A percentile compares a stretch with the other conserved stretches of the same genome.
These are phyloP conservation scores for Raja brachyura DNA, from an alignment of 2,113 vertebrate species.

Conservation along the genomic window DNA sequence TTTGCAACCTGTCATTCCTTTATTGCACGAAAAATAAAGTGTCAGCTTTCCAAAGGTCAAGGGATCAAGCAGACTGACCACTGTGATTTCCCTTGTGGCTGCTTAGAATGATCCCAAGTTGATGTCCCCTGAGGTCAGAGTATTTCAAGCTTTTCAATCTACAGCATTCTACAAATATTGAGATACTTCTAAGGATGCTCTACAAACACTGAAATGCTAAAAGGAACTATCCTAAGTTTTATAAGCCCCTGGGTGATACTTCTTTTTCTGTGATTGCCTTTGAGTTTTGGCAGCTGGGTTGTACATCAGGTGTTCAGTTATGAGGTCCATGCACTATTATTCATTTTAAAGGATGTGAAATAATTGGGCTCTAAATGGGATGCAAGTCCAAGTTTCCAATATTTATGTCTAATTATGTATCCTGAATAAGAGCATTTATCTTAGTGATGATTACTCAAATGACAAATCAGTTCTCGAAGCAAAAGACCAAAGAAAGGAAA, in stretches of 20 bases:
- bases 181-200: neutral
- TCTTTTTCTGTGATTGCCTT: neutral
- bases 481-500: neutral
- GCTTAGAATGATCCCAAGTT: neutral
- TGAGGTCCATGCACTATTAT: neutral
- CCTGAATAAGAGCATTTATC: neutral
- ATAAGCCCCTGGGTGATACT: neutral
- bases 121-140: neutral
- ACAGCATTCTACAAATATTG: neutral
- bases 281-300: neutral
- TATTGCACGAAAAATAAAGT: neutral
- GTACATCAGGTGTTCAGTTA: neutral
- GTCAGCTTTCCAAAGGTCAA: slow-evolving; percentile 23
- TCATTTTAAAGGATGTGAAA: neutral
- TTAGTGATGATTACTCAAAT: neutral
- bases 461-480: neutral
- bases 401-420: neutral
- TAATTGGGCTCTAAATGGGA: neutral
- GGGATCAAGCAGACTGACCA: slow-evolving; percentile 3
- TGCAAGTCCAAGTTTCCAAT: neutral
- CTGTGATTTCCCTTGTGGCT: slow-evolving; percentile 12
- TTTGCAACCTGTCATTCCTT: slow-evolving; percentile 18
- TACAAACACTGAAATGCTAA: neutral
- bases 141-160: neutral
- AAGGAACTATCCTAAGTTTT: neutral